Conservation (phyloP, 2,113 vertebrate species). For the Barnardius zonarius region DNA sequence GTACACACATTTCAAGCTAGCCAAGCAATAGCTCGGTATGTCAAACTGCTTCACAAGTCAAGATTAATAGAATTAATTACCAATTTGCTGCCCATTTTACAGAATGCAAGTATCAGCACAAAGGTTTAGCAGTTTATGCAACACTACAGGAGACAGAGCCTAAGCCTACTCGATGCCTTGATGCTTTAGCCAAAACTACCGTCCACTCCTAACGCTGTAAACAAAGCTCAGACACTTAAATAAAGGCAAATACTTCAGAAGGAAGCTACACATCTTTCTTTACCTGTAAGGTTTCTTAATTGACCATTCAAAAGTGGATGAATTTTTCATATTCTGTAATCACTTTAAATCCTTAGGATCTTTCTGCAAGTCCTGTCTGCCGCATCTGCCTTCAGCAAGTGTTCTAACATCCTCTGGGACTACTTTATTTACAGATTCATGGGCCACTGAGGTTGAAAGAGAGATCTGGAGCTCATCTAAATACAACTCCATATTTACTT, state of each 20-base stretch:
- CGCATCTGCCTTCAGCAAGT: background rate
- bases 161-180: background rate
- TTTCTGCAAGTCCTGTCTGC: background rate
- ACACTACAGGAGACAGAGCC: background rate
- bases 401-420: background rate
- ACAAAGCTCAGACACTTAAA: background rate
- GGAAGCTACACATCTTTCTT: background rate
- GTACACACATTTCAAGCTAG: background rate
- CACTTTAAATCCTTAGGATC: background rate
- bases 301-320: background rate
- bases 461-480: background rate
- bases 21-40: background rate
- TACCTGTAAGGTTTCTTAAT: background rate
- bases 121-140: background rate
- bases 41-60: background rate
- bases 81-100: background rate
- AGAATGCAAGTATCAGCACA: background rate
- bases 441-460: background rate
- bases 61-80: background rate
- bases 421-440: background rate
- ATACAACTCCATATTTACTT: background rate
- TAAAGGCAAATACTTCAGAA: background rate
- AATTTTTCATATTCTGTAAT: background rate
- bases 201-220: fast-evolving
- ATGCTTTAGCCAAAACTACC: background rate